Base-by-base conservation (phyloP, 2,888 invertebrate genomes). In the Leptinotarsa peninsularis region DNA sequence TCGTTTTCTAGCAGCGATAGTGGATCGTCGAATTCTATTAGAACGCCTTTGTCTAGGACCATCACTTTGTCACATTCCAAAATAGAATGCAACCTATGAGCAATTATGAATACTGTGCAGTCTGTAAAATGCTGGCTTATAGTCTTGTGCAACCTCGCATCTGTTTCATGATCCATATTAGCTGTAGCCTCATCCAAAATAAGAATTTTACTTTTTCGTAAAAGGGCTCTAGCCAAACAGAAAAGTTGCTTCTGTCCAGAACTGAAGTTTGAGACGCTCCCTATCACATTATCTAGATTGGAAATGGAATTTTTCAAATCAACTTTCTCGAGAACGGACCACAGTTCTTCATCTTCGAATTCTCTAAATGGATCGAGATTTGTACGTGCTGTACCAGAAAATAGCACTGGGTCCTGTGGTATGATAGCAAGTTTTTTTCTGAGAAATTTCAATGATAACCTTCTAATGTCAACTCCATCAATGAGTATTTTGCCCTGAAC, bases 341-440 rank as follows among this genome's bases (percentile, higher is more conserved):
- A 97, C 0, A 98, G 88, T 74, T 93, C 91, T n/a, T 91, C 91
- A 82, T 97, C 93, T 93, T 2, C 97, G 90, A 89, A 98, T 91
- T 10, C 95, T 93, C 96, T 96, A 94, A 89, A 98, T 43, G 43
- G 43, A 3, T 43, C 43, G 3, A 43, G 43, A 43, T 43, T 43
- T 43, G 43, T 43, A 43, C 43, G 43, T 43, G 43, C 43, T 43
- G 43, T 43, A 10, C 43, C 43, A 13, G 43, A 43, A 10, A 43
- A 96, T 67, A 96, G 88, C 75, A 95, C 94, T 0, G 95, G 95
- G 85, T 95, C 95, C 87, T 96, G 95, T 0, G 95, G 95, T 74
- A 96, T 96, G 83, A 96, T 95, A 15, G 95, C 94, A 77, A 96
- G 91, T 93, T 43, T 43, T 43, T 43, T 43, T 10, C 43, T 43